A percentile compares a stretch with the other conserved stretches of the same genome.
These are phyloP conservation scores for Calycopis cecrops DNA, from an alignment of 1,140 invertebrate genomes.

Conservation along the genomic window DNA sequence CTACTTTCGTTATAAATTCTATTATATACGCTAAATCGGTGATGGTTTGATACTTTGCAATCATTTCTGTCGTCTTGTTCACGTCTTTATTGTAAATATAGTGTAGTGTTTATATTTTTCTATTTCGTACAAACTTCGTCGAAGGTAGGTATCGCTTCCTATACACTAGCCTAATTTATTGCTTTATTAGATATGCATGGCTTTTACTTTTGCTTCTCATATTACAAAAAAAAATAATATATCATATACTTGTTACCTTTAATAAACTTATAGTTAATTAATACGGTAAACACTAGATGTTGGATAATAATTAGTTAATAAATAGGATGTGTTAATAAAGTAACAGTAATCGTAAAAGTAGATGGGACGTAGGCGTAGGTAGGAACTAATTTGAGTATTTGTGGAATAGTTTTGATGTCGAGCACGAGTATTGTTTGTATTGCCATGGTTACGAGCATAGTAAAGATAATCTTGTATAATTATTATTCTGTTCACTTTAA, in stretches of 20 bases:
- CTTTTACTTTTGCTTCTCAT: conserved; percentile 29
- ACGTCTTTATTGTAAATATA: conserved; percentile 16
- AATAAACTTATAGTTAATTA: too few relatives aligned
- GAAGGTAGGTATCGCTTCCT: conserved; percentile 50
- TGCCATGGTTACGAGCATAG: not conserved
- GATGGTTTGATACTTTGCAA: conserved; percentile 68
- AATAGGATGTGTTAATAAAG: too few relatives aligned
- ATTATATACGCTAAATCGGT: conserved; percentile 51
- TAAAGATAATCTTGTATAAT: not conserved
- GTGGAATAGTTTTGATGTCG: not conserved
- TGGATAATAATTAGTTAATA: too few relatives aligned
- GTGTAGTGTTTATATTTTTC: conserved; percentile 28
- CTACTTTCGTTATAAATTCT: conserved; percentile 3
- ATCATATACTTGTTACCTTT: too few relatives aligned
- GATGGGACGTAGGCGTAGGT: not conserved
- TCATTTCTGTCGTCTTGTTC: conserved; percentile 31
- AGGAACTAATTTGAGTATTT: conserved; percentile 5
- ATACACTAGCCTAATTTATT: conserved; percentile 24
- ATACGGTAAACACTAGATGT: too few relatives aligned
- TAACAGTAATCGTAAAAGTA: too few relatives aligned
- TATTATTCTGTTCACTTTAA: too few relatives aligned
- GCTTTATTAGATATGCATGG: conserved; percentile 31
- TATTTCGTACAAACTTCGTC: conserved; percentile 31
- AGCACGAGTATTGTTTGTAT: conserved; percentile 17
- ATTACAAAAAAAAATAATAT: not conserved